Base-by-base conservation (phyloP, 2,888 invertebrate genomes). In the Marasmarcha lunaedactyla region DNA sequence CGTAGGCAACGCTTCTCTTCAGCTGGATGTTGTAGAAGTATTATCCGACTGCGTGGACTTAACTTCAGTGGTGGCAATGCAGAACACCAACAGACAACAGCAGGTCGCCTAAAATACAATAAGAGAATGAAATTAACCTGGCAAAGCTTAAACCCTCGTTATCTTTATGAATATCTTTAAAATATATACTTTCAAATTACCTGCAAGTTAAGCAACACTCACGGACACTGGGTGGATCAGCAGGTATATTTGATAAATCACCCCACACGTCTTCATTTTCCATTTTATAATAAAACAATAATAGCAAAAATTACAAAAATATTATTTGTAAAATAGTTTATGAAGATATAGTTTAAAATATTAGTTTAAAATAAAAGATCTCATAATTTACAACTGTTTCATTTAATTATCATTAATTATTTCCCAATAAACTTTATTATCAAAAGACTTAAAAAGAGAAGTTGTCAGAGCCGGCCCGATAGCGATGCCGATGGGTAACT, bases 1-100 rank as follows among this genome's bases (percentile, higher is more conserved):
- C 94, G 88, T 35, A 97, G 83, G 54, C 93, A 92, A 51, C 97
- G 85, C 61, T 93, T 93, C 59, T 94, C 94, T 86, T 97, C 97
- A 44, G 94, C 95, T 10, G 97, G 97, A 79, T 97, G 97, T 69
- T 97, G 97, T 5, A 97, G 81, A 42, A 97, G 86, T 48, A 95
- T 88, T 36, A 97, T 85, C 53, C 85, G 87, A 43, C 93, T 92
- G 39, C 81, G 77, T 10, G 93, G 90, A 40, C 71, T 67, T 15
- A 96, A 59, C 35, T 88, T 90, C 39, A 87, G 85, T 39, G 87
- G 74, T 5, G 96, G 95, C 45, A 97, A 74, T 34, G 90, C 92
- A 27, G 87, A 84, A 70, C 96, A 97, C 94, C 95, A 97, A 64
- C 97, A 97, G n/a, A 95, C 95, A 34, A 86, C 87, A 20, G 78